phyloP scores from a whole-genome alignment of 2,888 invertebrate genomes.

The Tetragonula carbonaria region DNA sequence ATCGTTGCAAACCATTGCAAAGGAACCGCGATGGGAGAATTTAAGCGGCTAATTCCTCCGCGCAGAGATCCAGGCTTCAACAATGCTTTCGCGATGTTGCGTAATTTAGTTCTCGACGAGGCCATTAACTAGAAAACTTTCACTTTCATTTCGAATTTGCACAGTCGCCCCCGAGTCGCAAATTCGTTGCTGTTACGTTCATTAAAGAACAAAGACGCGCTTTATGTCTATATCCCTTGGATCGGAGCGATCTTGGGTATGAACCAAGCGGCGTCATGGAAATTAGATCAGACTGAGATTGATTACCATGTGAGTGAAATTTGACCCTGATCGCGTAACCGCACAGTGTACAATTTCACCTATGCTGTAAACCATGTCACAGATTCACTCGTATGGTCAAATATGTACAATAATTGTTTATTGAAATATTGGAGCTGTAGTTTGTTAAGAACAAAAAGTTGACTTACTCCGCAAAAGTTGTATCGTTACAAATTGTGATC shows the following conservation, averaged over 20 bases:
- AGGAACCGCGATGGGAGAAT: not conserved
- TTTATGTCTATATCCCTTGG: not conserved
- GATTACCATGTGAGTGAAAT: slow-evolving; percentile 42
- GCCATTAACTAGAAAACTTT: slow-evolving; percentile 42
- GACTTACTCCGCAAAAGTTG: too few relatives aligned
- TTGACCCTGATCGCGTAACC: slow-evolving; percentile 35
- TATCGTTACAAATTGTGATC: too few relatives aligned
- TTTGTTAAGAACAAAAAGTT: too few relatives aligned
- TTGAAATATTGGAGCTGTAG: too few relatives aligned
- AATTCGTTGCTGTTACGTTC: too few relatives aligned
- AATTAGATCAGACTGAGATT: slow-evolving; percentile 55
- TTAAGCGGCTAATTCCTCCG: not conserved
- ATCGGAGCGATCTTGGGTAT: slow-evolving; percentile 18
- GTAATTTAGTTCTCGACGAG: not conserved
- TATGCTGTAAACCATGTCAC: not conserved
- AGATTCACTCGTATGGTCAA: not conserved
- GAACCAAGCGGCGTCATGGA: slow-evolving; percentile 32
- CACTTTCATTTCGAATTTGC: slow-evolving; percentile 17
- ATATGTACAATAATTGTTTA: not conserved
- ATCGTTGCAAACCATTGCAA: not conserved
- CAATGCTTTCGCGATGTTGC: not conserved
- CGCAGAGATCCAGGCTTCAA: not conserved
- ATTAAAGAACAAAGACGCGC: not conserved
- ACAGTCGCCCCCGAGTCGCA: too few relatives aligned
- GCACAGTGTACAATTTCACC: slow-evolving; percentile 8